These are phyloP conservation scores for Hyposoter dolosus DNA, from an alignment of 2,888 invertebrate genomes.

Conservation along the genomic window DNA sequence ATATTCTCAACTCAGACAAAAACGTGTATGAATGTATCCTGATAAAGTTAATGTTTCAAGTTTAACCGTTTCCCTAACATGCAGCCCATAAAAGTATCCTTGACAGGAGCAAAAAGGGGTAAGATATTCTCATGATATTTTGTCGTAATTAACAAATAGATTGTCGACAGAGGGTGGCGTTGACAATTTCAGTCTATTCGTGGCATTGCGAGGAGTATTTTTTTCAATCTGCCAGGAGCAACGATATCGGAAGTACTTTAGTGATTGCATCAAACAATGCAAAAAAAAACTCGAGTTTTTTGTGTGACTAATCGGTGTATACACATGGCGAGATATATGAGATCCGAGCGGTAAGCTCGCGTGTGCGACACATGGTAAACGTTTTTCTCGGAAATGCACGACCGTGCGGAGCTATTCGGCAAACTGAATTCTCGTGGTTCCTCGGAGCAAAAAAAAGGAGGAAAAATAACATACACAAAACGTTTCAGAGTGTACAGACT, in stretches of 20 bases:
- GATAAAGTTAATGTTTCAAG: conserved; percentile 17
- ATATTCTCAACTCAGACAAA: not conserved
- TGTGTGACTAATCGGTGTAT: conserved; percentile 52
- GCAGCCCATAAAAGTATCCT: conserved; percentile 45
- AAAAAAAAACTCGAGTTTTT: conserved; percentile 40
- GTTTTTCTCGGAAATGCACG: conserved; percentile 53
- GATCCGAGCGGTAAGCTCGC: conserved; percentile 29
- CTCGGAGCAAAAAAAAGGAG: not conserved
- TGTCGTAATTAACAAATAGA: not conserved
- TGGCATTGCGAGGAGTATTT: conserved; percentile 16
- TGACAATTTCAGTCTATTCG: conserved; percentile 8
- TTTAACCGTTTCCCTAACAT: conserved; percentile 30
- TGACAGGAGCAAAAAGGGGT: conserved; percentile 46
- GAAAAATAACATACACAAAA: conserved; percentile 32
- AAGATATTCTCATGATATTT: conserved; percentile 36
- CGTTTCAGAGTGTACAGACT: conserved; percentile 29
- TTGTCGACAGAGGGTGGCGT: conserved; percentile 17
- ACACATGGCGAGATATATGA: conserved; percentile 18
- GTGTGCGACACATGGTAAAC: conserved; percentile 53
- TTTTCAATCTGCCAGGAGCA: conserved; percentile 24
- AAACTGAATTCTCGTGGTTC: conserved; percentile 26
- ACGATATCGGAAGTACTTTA: conserved; percentile 48
- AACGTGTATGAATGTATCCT: not conserved
- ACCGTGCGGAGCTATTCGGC: conserved; percentile 6
- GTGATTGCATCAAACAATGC: conserved; percentile 51